These are phyloP conservation scores for Acleris cristana DNA, from an alignment of 2,888 invertebrate genomes.

Conservation along the genomic window DNA sequence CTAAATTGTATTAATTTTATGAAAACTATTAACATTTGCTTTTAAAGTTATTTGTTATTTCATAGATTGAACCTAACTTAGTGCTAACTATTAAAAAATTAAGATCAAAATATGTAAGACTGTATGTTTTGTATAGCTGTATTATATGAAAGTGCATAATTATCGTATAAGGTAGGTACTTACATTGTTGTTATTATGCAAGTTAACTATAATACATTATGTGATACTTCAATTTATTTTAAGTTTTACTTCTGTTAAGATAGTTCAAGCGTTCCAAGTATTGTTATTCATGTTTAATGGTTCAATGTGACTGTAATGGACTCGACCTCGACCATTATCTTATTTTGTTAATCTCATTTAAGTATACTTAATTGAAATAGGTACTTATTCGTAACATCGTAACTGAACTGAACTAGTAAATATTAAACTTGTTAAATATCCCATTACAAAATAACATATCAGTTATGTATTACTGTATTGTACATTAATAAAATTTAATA, in stretches of 20 bases:
- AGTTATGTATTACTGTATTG: conserved; percentile 41
- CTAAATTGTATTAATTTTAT: conserved; percentile 10
- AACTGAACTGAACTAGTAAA: no score
- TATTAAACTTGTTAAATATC: conserved; percentile 40
- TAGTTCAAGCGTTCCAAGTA: background rate
- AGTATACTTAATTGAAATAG: no score
- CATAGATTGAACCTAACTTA: background rate
- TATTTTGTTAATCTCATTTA: no score
- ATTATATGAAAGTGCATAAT: background rate
- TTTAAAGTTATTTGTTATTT: conserved; percentile 21
- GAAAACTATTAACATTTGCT: conserved; percentile 6
- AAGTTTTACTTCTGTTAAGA: background rate
- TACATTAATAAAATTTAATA: conserved; percentile 51
- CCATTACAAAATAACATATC: conserved; percentile 55
- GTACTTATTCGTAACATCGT: no score
- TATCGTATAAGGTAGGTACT: background rate
- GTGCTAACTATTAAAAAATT: background rate
- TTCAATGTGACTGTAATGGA: no score
- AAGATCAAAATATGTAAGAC: conserved; percentile 28
- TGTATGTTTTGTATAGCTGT: conserved; percentile 17
- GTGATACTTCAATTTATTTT: background rate
- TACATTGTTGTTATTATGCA: background rate
- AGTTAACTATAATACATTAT: conserved; percentile 8
- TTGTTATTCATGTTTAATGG: no score
- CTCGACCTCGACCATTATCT: no score